These are phyloP conservation scores for Accipiter cooperii DNA, from an alignment of 2,113 vertebrate genomes.

Conservation along the genomic window DNA sequence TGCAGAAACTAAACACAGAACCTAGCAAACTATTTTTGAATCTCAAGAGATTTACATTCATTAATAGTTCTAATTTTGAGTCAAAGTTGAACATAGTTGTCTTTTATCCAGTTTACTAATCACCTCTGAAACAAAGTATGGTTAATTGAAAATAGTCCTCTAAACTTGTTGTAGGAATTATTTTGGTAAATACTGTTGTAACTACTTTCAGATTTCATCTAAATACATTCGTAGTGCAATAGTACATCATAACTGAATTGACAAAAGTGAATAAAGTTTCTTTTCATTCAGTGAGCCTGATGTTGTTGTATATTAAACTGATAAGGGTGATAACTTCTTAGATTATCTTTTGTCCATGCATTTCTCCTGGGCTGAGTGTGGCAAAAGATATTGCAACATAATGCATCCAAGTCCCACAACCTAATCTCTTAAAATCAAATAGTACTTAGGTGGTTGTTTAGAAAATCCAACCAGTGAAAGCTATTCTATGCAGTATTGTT, in stretches of 20 bases:
- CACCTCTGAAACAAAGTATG: background rate
- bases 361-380: background rate
- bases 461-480: background rate
- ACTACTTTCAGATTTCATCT: background rate
- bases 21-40: background rate
- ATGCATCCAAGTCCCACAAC: background rate
- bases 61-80: background rate
- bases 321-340: background rate
- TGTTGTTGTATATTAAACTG: background rate
- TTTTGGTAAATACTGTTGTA: background rate
- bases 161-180: background rate
- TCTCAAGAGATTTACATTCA: background rate
- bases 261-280: background rate
- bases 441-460: background rate
- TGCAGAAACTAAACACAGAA: background rate
- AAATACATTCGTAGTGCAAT: background rate
- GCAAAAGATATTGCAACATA: background rate
- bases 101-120: background rate
- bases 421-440: background rate
- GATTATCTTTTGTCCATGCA: background rate
- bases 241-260: background rate
- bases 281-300: background rate
- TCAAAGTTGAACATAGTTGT: background rate
- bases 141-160: background rate
- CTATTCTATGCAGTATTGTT: background rate